A percentile compares a stretch with the other conserved stretches of the same genome.
These are phyloP conservation scores for Todiramphus saurophagus DNA, from an alignment of 2,113 vertebrate species.

Conservation along the genomic window DNA sequence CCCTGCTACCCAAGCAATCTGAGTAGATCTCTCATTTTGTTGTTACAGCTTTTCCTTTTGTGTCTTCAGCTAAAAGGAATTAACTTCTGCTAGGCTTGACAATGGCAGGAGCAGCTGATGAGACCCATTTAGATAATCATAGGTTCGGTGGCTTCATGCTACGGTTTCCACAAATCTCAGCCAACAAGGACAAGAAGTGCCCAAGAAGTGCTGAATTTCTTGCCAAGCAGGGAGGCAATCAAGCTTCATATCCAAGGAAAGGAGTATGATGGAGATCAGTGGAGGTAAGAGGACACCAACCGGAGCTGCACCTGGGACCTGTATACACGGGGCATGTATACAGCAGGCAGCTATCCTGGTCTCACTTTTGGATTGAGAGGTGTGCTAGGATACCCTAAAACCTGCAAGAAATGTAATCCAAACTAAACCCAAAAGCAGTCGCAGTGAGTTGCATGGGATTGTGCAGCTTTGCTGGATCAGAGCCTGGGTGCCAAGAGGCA, in stretches of 20 bases:
- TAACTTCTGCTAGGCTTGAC: not conserved
- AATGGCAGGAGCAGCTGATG: not conserved
- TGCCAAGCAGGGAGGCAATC: not conserved
- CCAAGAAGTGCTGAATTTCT: not conserved
- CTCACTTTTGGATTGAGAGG: not conserved
- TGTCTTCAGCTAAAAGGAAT: not conserved
- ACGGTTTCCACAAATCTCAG: not conserved
- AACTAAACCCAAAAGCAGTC: not conserved
- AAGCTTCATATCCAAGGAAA: not conserved
- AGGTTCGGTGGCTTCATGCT: not conserved
- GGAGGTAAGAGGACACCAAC: not conserved
- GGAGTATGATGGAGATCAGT: not conserved
- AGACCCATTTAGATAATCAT: not conserved
- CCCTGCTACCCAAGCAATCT: not conserved
- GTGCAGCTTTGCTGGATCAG: not conserved
- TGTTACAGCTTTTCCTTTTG: not conserved
- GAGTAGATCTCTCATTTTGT: not conserved
- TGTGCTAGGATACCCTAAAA: not conserved
- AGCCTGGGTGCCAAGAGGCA: not conserved
- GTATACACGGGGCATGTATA: accelerated
- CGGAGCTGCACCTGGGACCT: not conserved
- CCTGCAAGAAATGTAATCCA: not conserved
- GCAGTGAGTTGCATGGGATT: accelerated
- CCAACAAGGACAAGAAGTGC: not conserved
- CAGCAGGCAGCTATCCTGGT: too few relatives aligned